Evolutionary conservation across 2,888 invertebrate species (phyloP), one percentile per base, ranked within the genome.

Genomic region (Didymodactylos carnosus): DNA sequence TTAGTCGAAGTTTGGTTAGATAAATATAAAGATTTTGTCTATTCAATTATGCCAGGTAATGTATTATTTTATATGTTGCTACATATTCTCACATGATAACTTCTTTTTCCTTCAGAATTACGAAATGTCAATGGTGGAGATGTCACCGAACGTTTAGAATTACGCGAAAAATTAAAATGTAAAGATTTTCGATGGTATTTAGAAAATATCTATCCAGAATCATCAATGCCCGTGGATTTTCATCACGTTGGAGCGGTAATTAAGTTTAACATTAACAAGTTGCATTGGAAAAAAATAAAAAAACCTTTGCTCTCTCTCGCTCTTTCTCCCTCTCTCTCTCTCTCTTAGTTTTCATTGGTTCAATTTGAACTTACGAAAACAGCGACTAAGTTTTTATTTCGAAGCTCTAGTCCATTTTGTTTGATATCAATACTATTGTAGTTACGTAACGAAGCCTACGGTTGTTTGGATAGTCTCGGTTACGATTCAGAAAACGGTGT

Each of bases 1-100:
- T 94, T 95, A 80, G 97, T 95, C 80, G 93, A 94, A 85, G 98
- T 98, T 81, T 99, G 98, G 98, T 91, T 99, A 90, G 98, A 97
- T 88, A 94, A 97, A 85, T 97, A 95, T 91, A 90, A 92, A 85
- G 92, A 72, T 43, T 72, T 53, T 72, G 46, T 75, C 27, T 75
- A 72, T n/a, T 29, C 53, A 40, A 16, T 39, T 46, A 49, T 72
- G 51, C 72, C 72, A 19, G 72, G 83, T 83, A n/a, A 35, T n/a
- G 62, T 62, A 35, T 35, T 16, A 0, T 13, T 16, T 35, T 2
- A 16, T 2, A 0, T 6, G 3, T 19, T 0, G 8, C n/a, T n/a
- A n/a, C n/a, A n/a, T n/a, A n/a, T n/a, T n/a, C n/a, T 3, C 3
- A 35, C 16, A 62, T 35, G 5, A 8, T 6, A 19, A 8, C 19